Percentiles rank a stretch among this genome's conserved stretches.
Evolutionary conservation across 2,888 invertebrate species (phyloP).

Genomic region (Sepiola atlantica): DNA sequence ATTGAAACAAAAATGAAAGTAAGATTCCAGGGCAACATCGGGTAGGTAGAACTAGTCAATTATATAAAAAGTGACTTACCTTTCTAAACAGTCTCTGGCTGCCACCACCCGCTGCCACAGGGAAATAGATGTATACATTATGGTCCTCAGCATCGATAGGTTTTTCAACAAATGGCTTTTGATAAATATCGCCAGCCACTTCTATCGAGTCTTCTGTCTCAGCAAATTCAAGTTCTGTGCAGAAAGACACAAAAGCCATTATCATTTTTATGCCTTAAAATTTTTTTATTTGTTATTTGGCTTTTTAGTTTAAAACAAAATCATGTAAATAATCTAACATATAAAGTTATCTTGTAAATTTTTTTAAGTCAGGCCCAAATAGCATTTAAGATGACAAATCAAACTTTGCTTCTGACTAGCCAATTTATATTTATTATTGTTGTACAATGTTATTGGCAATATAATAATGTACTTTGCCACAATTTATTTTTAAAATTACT

Average conservation of each 20-base stretch:
- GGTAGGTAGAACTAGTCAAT: neutral
- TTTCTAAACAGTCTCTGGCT: slow-evolving; percentile 98
- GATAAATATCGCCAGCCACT: slow-evolving; percentile 92
- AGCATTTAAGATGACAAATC: too few relatives aligned
- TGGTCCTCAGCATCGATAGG: slow-evolving; percentile 99
- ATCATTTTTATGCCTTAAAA: neutral
- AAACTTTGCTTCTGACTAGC: too few relatives aligned
- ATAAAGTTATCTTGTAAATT: too few relatives aligned
- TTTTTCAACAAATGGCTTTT: slow-evolving; percentile 99
- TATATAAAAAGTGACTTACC: slow-evolving; percentile 77
- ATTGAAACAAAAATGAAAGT: too few relatives aligned
- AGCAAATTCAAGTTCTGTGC: slow-evolving; percentile 83
- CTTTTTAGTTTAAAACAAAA: neutral
- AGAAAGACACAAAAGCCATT: neutral
- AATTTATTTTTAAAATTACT: too few relatives aligned
- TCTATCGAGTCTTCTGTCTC: slow-evolving; percentile 98
- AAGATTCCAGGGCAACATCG: too few relatives aligned
- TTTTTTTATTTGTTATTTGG: neutral
- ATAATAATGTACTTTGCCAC: too few relatives aligned
- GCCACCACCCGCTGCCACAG: slow-evolving; percentile 96
- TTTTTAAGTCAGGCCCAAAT: too few relatives aligned
- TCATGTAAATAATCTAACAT: neutral
- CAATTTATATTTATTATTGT: too few relatives aligned
- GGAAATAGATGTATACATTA: slow-evolving; percentile 99
- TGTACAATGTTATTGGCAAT: too few relatives aligned